Evolutionary conservation across 2,797 vertebrate species (phyloP), one percentile per base, ranked within the genome.

Genomic region (Hippopotamyrus pictus): DNA sequence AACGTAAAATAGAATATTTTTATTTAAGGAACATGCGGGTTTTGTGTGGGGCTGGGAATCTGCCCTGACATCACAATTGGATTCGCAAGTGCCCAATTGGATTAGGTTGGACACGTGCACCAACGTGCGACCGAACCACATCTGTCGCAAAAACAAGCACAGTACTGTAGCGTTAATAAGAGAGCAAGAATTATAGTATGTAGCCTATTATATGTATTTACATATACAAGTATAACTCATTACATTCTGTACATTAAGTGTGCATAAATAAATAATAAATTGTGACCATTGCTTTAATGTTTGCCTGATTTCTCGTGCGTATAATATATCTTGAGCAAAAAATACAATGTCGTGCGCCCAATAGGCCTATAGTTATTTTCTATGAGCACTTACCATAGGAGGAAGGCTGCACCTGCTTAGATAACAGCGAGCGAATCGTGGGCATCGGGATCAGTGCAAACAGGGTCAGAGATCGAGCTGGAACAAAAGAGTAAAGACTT

Each of bases 401-500:
- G 2, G 97, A 96, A 65, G 95, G 95, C 69, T 94, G 93, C 0
- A 98, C 95, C 41, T 97, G 97, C 92, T 98, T 98, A 59, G 98
- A 99, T 90, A 99, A 94, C 92, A 97, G 93, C 0, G 98, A 97
- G 83, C 98, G 96, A 93, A 99, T 99, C 2, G 96, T 99, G 1
- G 98, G 96, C 95, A 97, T 93, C 1, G 98, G 98, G 53, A 99
- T 99, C 88, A 99, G 96, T 0, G 97, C 97, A 44, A 99, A 98
- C 54, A 99, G 91, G 95, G 94, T 98, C 90, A 97, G 88, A 0
- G 92, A 94, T 62, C 98, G 97, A 92, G 97, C 98, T 99, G 95
- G 6, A 92, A 95, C 76, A 90, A 88, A 94, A 88, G 88, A n/a
- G 57, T 57, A 59, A 12, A 82, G 1, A 29, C 17, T 51, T 41